Evolutionary conservation across 2,113 vertebrate species (phyloP).

Genomic region (Nycticorax nycticorax): DNA sequence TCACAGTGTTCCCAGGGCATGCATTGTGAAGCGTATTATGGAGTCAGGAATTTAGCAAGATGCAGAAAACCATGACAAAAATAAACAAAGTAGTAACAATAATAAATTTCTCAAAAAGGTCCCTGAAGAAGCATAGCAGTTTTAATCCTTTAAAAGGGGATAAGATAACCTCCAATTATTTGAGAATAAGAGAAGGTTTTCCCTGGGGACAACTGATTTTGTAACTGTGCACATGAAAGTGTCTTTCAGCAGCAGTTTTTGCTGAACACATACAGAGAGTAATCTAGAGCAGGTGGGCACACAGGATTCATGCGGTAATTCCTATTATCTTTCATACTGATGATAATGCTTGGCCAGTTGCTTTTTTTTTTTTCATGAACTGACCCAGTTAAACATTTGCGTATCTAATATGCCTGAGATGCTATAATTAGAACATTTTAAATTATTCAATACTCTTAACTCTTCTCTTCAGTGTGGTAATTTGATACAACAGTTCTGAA

Average conservation of each 20-base stretch:
- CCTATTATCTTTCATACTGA: not conserved
- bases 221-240: not conserved
- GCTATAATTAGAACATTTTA: conserved; percentile 23
- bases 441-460: conserved; percentile 58
- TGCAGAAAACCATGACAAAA: not conserved
- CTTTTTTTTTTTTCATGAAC: not conserved
- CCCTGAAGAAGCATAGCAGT: not conserved
- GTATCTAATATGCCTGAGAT: not conserved
- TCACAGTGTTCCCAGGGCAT: not conserved
- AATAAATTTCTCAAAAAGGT: not conserved
- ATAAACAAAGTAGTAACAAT: not conserved
- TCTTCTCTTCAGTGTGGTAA: not conserved
- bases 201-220: not conserved
- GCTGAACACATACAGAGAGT: not conserved
- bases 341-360: not conserved
- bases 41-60: not conserved
- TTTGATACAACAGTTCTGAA: not conserved
- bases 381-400: not conserved
- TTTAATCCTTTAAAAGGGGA: not conserved
- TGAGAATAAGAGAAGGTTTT: not conserved
- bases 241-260: not conserved
- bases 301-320: not conserved
- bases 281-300: not conserved
- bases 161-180: not conserved
- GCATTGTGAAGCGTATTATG: not conserved